Base-by-base conservation (phyloP, 2,113 vertebrate species). In the Psettodes erumei region DNA sequence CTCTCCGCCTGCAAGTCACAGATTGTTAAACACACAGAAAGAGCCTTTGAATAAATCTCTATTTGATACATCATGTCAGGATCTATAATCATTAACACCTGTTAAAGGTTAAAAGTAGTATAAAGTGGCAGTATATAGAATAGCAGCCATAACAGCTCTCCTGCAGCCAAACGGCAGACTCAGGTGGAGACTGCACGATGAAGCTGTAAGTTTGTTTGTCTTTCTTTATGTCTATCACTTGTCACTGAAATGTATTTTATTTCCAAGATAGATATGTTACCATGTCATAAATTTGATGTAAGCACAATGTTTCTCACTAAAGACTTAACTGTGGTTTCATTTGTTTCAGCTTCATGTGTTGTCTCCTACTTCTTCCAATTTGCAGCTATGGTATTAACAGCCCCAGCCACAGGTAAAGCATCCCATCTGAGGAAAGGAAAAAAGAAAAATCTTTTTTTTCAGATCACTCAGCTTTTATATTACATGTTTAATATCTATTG, bases 391-490 rank as follows among this genome's bases (percentile, higher is more conserved):
- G 89, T 77, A 23, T 50, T 42, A 58, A 79, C 90, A 56, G 81
- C 83, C 35, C 70, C 87, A 54, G 40, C 90, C 32, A 90, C 72
- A 91, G 92, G 94, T 94, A 85, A 88, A 59, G n/a, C n/a, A n/a
- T n/a, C 10, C 8, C 15, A 53, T 35, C 2, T 35, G 4, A 67
- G 12, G 7, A 37, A 25, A 60, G 19, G 21, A 35, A 23, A 59
- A 27, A 50, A 7, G 2, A 27, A 50, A 7, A 3, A 32, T 18
- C 2, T 2, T 15, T 59, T 0, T 27, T 59, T 37, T 61, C 25
- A 33, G 1, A 0, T 30, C 42, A 37, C 2, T 30, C 4, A 18
- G 23, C 15, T 25, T 40, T 55, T 70, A 4, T 15, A 10, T 2
- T 35, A 8, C 8, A 40, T 0, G 0, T 59, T 30, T 32, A 21